Conservation (phyloP, 1,140 invertebrate genomes). For the Meloidogyne exigua region DNA sequence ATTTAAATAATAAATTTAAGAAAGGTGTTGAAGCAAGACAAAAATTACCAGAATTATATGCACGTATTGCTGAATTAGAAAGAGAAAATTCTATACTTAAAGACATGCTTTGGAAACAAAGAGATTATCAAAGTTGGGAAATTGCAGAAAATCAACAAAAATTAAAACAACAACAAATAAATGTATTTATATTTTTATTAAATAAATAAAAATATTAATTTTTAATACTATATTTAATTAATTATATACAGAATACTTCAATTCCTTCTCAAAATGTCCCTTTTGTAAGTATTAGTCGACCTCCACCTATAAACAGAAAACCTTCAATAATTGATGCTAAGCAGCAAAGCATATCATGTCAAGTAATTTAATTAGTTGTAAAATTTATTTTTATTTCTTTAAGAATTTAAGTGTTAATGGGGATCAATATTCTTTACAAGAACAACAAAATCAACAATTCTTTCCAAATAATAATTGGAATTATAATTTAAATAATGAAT, state of each 20-base stretch:
- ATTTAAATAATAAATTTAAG: conserved; percentile 12
- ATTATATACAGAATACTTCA: not conserved
- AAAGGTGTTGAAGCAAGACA: conserved; percentile 18
- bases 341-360: not conserved
- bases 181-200: not conserved
- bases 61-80: conserved; percentile 28
- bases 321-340: not conserved
- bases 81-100: conserved; percentile 21
- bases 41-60: conserved; percentile 17
- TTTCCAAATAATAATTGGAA: not conserved
- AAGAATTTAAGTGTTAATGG: not conserved
- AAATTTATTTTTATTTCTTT: not conserved
- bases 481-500: conserved; percentile 1
- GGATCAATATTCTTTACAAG: not conserved
- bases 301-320: not conserved
- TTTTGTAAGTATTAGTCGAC: conserved; percentile 4
- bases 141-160: conserved; percentile 9
- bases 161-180: not conserved
- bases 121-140: conserved; percentile 14
- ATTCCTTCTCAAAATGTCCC: not conserved
- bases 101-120: conserved; percentile 18
- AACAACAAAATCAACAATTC: not conserved
- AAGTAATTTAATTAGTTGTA: not conserved
- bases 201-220: no score
- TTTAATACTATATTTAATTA: no score